Evolutionary conservation across 30 jellyfish, hydroid and myxozoan genomes (phyloP), one percentile per base, ranked within the genome.

Genomic region (Pseudorhiza aurosa): DNA sequence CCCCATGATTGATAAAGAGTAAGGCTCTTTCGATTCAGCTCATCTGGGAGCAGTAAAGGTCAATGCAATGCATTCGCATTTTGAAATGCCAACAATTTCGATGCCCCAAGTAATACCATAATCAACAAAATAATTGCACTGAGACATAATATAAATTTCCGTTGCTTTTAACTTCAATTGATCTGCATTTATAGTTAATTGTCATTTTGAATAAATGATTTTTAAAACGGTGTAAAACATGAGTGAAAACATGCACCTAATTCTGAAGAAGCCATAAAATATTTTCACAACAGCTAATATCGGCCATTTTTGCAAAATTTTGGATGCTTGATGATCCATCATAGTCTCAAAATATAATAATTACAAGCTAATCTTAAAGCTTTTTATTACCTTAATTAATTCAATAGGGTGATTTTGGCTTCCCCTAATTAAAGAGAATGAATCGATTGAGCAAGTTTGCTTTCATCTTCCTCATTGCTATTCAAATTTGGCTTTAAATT

Each of bases 221-320:
- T 53, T 17, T 14, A 21, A 12, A 17, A 47, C 22, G 62, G 62
- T 0, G 36, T 53, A 53, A 12, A n/a, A 18, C 3, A 18, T 9
- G 1, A 15, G 7, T 8, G 4, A 17, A 6, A 53, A 53, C 24
- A 18, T 5, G 36, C 33, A 53, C 1, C 67, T 6, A 53, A 10
- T 53, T 53, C 67, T 53, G 24, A 53, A 53, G 22, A 53, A 1
- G 33, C 12, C 67, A 18, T 53, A 24, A 17, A 7, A 53, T 2
- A 18, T 36, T 18, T 53, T 53, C 67, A 19, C 67, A 53, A 14
- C 67, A 53, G 67, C 67, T 53, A 53, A 53, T 53, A 53, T 53
- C 35, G 22, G 36, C 21, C 22, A 6, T n/a, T n/a, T 53, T 53
- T 33, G 22, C 22, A 17, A 47, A 6, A 24, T 36, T 7, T 17